These are phyloP conservation scores for Cinclus mexicanus DNA, from an alignment of 2,113 vertebrate genomes.

Conservation along the genomic window DNA sequence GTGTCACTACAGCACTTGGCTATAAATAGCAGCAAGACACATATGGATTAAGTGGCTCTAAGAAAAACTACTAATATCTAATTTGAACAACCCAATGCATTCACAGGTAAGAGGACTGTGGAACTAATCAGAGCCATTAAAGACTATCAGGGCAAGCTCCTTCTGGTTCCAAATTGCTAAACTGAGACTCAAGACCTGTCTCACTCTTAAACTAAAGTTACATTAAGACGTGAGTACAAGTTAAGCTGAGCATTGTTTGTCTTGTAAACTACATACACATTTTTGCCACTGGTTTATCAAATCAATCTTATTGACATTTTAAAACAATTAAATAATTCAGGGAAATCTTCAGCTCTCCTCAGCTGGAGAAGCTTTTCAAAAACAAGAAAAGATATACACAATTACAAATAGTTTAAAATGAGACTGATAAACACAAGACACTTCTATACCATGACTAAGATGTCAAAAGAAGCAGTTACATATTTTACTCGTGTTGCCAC, in stretches of 20 bases:
- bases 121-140: not conserved
- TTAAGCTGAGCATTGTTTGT: not conserved
- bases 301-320: not conserved
- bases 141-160: not conserved
- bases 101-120: not conserved
- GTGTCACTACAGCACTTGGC: not conserved
- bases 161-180: not conserved
- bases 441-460: not conserved
- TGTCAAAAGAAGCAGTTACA: not conserved
- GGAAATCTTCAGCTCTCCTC: not conserved
- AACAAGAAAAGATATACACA: not conserved
- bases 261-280: not conserved
- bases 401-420: not conserved
- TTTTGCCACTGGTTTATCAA: not conserved
- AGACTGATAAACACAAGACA: not conserved
- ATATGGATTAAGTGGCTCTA: not conserved
- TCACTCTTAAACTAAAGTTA: not conserved
- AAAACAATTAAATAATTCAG: not conserved
- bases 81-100: not conserved
- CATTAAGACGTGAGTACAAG: not conserved
- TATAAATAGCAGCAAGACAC: not conserved
- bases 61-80: not conserved
- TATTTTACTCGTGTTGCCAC: not conserved
- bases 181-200: not conserved
- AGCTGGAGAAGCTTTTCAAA: not conserved